These are phyloP conservation scores for Sebastes reedi DNA, from an alignment of 2,797 vertebrate genomes.

Conservation along the genomic window DNA sequence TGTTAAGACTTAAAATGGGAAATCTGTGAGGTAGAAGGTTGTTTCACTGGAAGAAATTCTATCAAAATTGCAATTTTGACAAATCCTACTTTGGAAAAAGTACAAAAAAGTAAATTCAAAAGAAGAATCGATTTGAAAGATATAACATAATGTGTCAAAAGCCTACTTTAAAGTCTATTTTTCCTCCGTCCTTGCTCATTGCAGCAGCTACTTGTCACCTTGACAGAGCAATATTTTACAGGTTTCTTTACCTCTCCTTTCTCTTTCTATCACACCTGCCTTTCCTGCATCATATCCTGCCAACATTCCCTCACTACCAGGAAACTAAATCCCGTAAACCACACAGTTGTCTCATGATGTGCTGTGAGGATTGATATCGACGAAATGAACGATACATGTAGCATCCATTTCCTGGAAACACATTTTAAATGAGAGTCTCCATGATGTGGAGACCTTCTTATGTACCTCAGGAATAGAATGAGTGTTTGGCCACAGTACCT, in stretches of 20 bases:
- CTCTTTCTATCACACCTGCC: neutral
- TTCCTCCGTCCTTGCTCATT: neutral
- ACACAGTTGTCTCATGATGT: neutral
- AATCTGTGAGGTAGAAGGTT: neutral
- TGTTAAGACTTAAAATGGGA: no score
- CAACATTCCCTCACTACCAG: neutral
- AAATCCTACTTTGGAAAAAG: neutral
- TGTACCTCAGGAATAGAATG: neutral
- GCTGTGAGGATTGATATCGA: neutral
- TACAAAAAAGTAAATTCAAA: no score
- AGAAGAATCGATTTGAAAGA: neutral
- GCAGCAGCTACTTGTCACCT: neutral
- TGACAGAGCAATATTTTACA: no score
- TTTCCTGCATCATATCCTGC: neutral
- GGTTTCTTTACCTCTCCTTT: no score
- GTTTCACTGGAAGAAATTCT: no score
- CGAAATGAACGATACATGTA: neutral
- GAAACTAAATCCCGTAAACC: neutral
- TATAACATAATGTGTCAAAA: neutral
- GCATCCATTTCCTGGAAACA: neutral
- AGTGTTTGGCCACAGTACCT: no score
- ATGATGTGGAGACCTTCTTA: neutral
- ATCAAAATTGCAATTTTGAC: no score
- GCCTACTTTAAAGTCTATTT: neutral
- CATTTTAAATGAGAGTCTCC: constrained; percentile 9